Percentiles rank a stretch among this genome's conserved stretches.
phyloP scores from a whole-genome alignment of 2,113 vertebrate genomes.

The Motacilla tschutschensis region DNA sequence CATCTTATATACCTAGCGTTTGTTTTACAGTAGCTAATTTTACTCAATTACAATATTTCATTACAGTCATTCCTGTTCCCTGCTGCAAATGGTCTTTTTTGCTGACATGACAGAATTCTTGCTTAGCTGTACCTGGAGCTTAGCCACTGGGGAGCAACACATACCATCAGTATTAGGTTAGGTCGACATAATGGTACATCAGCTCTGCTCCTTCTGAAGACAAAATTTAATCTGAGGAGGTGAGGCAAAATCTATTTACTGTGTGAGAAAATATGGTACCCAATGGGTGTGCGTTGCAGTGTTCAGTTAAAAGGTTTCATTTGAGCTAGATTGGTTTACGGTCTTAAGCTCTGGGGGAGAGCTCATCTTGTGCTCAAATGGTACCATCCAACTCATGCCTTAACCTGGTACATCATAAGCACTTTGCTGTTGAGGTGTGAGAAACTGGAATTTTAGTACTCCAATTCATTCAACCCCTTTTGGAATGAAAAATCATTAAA shows the following conservation, averaged over 20 bases:
- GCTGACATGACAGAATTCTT: neutral
- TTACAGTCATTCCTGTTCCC: neutral
- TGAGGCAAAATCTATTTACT: neutral
- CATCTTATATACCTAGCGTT: neutral
- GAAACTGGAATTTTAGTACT: neutral
- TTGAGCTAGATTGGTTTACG: neutral
- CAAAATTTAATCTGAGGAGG: neutral
- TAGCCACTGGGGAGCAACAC: neutral
- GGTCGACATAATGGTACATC: neutral
- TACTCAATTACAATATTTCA: neutral
- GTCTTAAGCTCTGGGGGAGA: neutral
- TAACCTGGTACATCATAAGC: neutral
- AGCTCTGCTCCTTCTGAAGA: neutral
- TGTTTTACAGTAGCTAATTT: neutral
- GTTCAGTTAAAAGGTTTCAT: neutral
- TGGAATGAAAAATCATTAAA: neutral
- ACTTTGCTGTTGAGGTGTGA: neutral
- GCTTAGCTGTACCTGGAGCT: neutral
- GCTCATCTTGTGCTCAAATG: neutral
- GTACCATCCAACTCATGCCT: neutral
- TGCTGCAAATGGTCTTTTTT: neutral
- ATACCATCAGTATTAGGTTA: neutral
- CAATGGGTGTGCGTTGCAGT: neutral
- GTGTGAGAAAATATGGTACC: neutral
- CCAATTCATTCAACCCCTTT: neutral